Base-by-base conservation (phyloP, 2,888 invertebrate genomes). In the Stenurella melanura region DNA sequence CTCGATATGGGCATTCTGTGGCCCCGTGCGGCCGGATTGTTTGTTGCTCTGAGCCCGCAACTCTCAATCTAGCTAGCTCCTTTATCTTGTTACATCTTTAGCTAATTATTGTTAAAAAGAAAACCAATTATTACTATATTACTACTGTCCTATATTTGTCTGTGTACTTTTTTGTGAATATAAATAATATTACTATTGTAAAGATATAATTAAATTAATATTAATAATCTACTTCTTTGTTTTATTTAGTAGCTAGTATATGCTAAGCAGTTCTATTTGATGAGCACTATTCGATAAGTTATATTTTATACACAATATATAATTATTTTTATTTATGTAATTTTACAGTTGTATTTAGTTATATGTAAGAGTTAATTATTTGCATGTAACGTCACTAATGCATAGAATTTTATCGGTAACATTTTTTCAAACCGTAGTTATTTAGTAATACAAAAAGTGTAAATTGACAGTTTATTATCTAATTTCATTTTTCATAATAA, bases 101-200 rank as follows among this genome's bases (percentile, higher is more conserved):
- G 87, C 83, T 87, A 84, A 85, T 87, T 85, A 85, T 87, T 86
- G 86, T 86, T 86, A 87, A 80, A 84, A 82, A 84, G 83, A 87
- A 34, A 34, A 42, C 11, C 42, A 42, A 42, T 42, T 42, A 42
- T 42, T 42, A 42, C 11, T 42, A 42, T 42, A 42, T 42, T 42
- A 42, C 15, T 42, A 42, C 87, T 89, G 88, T 89, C 87, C 87
- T 89, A 88, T 88, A 89, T 89, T 88, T 89, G 86, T 88, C 88
- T 89, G 89, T 89, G 88, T 89, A 88, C 87, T 89, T 89, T 88
- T 87, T 86, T 87, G 88, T 89, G 88, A 77, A 80, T 42, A 42
- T 42, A 42, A 42, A 7, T 42, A 42, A 15, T 42, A 42, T 42
- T 42, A 42, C 11, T 15, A 42, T 42, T 42, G 42, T 42, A 42